Evolutionary conservation across 2,797 vertebrate species (phyloP).

Genomic region (Coluber constrictor): DNA sequence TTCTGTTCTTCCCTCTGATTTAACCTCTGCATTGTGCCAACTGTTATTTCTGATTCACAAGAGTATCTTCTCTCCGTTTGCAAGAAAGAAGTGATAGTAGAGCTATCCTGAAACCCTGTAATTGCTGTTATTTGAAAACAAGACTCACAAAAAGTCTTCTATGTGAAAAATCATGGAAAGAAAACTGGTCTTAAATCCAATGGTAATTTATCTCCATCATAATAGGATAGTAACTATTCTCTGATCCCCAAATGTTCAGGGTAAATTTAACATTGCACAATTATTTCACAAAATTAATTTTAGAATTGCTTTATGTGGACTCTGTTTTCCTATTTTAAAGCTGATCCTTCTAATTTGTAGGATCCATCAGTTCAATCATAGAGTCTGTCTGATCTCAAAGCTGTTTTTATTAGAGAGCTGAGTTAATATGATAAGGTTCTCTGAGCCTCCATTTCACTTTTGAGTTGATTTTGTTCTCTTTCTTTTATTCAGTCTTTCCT

Average conservation of each 20-base stretch:
- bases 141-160: background rate
- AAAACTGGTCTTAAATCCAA: background rate
- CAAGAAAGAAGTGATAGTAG: background rate
- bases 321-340: background rate
- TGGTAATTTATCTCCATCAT: background rate
- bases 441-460: background rate
- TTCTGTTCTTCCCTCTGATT: background rate
- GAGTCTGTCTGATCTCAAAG: background rate
- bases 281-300: background rate
- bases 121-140: background rate
- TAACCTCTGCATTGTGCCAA: background rate
- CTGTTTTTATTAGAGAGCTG: background rate
- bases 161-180: background rate
- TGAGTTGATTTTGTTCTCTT: background rate
- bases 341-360: background rate
- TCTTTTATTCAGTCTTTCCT: background rate
- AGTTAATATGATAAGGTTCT: background rate
- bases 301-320: background rate
- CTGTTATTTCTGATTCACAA: background rate
- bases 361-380: background rate
- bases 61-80: background rate
- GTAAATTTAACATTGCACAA: background rate
- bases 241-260: background rate
- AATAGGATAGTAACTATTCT: background rate
- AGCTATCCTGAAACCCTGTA: background rate